These are phyloP conservation scores for Strix occidentalis DNA, from an alignment of 2,797 vertebrate species.

Conservation along the genomic window DNA sequence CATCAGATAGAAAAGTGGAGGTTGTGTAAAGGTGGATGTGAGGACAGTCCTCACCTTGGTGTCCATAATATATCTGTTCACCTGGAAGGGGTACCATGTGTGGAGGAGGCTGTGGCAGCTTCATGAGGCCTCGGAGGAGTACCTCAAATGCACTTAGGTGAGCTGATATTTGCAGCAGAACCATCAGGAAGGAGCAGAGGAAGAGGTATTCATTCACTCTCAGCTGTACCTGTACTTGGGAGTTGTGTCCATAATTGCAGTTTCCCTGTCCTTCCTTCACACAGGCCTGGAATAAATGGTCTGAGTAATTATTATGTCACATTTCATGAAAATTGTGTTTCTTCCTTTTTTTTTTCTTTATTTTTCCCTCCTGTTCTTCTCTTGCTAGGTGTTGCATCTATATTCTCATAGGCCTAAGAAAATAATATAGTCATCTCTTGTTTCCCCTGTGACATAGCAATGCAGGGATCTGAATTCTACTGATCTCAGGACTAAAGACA, in stretches of 20 bases:
- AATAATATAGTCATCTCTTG: not conserved
- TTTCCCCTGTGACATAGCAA: not conserved
- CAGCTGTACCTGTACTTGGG: not conserved
- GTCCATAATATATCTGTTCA: not conserved
- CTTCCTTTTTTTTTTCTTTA: not conserved
- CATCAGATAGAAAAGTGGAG: not conserved
- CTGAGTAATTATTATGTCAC: not conserved
- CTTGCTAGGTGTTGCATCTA: not conserved
- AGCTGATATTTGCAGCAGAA: not conserved
- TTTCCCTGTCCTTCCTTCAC: not conserved
- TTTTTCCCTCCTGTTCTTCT: fast-evolving
- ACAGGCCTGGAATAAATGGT: not conserved
- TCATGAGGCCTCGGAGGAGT: not conserved
- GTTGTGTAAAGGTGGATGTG: not conserved
- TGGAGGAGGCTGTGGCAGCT: not conserved
- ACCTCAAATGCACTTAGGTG: not conserved
- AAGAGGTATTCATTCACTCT: not conserved
- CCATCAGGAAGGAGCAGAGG: not conserved
- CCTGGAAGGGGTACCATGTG: not conserved
- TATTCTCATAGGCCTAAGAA: not conserved
- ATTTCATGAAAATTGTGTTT: not conserved
- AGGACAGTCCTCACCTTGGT: not conserved
- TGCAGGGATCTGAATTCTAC: not conserved
- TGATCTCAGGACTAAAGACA: not conserved
- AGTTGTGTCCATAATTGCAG: not conserved